Evolutionary conservation across 2,113 vertebrate genomes (phyloP), one percentile per base, ranked within the genome.

Genomic region (Ammodytes marinus): DNA sequence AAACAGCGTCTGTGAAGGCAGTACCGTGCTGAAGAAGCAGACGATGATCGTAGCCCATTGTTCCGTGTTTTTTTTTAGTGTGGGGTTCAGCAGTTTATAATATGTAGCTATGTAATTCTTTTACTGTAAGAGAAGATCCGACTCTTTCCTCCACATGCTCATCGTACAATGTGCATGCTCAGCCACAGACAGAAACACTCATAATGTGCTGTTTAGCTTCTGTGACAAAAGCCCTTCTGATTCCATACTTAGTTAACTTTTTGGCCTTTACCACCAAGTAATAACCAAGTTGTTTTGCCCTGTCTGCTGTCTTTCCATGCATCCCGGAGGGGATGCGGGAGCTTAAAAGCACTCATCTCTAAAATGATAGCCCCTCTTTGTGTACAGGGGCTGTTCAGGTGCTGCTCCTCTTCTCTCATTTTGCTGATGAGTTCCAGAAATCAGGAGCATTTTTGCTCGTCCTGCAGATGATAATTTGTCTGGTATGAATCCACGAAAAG

Each of bases 291-390:
- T 74, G 74, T 90, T 86, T 82, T 77, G 57, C 66, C 46, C 57
- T 2, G 2, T 76, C 42, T 74, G 61, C 75, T 63, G 19, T 75
- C 69, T 69, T 17, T 79, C 59, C 71, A 19, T 79, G 57, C 79
- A 74, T 46, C 46, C 54, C 75, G 76, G 84, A 74, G 68, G 60
- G 55, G 74, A 47, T 37, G 54, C 46, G 53, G 77, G 73, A 65
- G 60, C 45, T 74, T 77, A 74, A 87, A 85, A 86, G 85, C 86
- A 61, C 83, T 91, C 82, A 77, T 88, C 84, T 89, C 86, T 87
- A 71, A 86, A 77, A 75, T 57, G 55, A 80, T 82, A 49, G 86
- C 65, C 63, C 57, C 43, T 19, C 47, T 15, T 53, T 73, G 76
- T 84, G 86, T 89, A 83, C 61, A 17, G 81, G 68, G 71, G 74